A percentile compares a stretch with the other conserved stretches of the same genome.
These are phyloP conservation scores for Alaudala cheleensis DNA, from an alignment of 2,113 vertebrate species.

Conservation along the genomic window DNA sequence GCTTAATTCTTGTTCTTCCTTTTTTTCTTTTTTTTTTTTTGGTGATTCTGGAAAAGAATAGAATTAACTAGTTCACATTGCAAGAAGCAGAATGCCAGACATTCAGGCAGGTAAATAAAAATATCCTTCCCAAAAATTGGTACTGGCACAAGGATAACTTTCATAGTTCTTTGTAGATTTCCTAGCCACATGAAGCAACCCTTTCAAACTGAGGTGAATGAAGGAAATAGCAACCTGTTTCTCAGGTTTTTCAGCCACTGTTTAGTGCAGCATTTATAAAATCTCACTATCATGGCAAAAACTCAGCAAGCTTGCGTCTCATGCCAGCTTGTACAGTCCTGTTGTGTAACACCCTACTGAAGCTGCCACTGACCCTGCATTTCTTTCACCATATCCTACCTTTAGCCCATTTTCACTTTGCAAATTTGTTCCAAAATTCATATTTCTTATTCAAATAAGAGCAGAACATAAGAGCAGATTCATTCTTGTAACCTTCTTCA, in stretches of 20 bases:
- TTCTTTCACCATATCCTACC: slow-evolving; percentile 40
- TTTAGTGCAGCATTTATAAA: not conserved
- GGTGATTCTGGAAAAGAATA: not conserved
- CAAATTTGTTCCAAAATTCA: not conserved
- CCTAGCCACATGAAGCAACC: not conserved
- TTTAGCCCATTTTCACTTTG: slow-evolving; percentile 33
- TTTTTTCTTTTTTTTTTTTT: not conserved
- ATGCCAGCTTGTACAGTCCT: not conserved
- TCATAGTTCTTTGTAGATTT: not conserved
- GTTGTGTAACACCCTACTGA: slow-evolving; percentile 1
- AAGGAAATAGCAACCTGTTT: not conserved
- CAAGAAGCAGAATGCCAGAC: not conserved
- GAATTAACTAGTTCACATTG: not conserved
- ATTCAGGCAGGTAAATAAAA: not conserved
- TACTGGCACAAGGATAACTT: not conserved
- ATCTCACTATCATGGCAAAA: not conserved
- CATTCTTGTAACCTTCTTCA: not conserved
- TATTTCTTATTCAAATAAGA: not conserved
- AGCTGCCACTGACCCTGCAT: not conserved
- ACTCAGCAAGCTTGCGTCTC: not conserved
- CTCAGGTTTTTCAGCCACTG: not conserved
- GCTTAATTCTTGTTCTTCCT: not conserved
- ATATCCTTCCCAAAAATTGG: not conserved
- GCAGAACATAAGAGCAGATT: not conserved
- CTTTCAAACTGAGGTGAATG: not conserved